These are phyloP conservation scores for Sisor rabdophorus DNA, from an alignment of 2,113 vertebrate species.

Conservation along the genomic window DNA sequence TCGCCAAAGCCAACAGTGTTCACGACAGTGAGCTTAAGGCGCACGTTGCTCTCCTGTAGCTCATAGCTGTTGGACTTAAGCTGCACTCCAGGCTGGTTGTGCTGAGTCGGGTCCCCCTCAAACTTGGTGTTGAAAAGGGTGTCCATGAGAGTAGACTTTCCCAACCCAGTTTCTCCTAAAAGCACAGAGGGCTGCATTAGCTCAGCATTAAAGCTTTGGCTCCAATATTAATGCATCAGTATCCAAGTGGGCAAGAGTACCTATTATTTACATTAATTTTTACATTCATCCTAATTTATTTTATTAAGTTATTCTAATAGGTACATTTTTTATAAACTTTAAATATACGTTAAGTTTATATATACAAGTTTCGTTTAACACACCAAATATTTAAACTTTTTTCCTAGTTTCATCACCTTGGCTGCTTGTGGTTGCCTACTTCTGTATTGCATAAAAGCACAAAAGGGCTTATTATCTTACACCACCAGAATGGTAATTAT, in stretches of 20 bases:
- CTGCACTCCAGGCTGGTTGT: constrained; percentile 89
- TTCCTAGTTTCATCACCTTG: constrained; percentile 1
- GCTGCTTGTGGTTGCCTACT: constrained; percentile 15
- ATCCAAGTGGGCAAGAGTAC: background rate
- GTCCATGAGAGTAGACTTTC: constrained; percentile 97
- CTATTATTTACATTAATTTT: background rate
- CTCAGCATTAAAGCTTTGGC: background rate
- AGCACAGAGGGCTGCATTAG: constrained; percentile 35
- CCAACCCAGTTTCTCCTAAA: constrained; percentile 92
- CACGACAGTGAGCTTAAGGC: constrained; percentile 89
- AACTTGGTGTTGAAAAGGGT: constrained; percentile 98
- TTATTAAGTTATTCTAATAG: too few species aligned
- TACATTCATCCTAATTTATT: too few species aligned
- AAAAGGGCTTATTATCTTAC: constrained; percentile 22
- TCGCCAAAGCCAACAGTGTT: constrained; percentile 93
- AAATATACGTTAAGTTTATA: too few species aligned
- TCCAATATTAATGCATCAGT: background rate
- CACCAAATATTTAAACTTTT: too few species aligned
- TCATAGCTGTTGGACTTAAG: constrained; percentile 91
- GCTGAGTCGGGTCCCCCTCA: constrained; percentile 87
- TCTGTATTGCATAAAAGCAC: constrained; percentile 17
- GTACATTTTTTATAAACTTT: too few species aligned
- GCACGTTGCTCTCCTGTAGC: constrained; percentile 92
- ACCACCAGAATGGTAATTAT: constrained; percentile 46
- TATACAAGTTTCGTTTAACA: too few species aligned